Conservation (phyloP, 2,888 invertebrate species). For the Drosophila falleni region DNA sequence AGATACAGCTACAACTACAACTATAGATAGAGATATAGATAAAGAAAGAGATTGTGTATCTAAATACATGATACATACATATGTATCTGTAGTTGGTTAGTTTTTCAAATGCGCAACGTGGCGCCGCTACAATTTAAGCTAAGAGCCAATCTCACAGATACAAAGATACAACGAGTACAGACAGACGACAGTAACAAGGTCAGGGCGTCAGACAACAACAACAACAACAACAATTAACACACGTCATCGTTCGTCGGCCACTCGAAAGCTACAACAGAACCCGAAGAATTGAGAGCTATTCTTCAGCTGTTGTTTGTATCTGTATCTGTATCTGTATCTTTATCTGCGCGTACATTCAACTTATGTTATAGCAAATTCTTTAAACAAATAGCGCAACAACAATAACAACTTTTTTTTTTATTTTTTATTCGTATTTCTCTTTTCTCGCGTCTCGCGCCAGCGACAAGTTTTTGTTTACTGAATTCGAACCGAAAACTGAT, state of each 20-base stretch:
- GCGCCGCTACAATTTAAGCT: slow-evolving; percentile 34
- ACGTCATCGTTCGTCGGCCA: slow-evolving; percentile 66
- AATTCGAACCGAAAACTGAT: slow-evolving; percentile 77
- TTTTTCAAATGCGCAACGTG: slow-evolving; percentile 47
- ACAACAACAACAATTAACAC: slow-evolving; percentile 56
- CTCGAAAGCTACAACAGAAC: slow-evolving; percentile 47
- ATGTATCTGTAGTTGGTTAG: slow-evolving; percentile 13
- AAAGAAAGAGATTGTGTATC: slow-evolving; percentile 6
- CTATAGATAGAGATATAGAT: slow-evolving; percentile 20
- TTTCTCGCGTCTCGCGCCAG: slow-evolving; percentile 76
- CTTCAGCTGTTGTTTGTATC: slow-evolving; percentile 28
- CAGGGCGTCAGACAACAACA: slow-evolving; percentile 62
- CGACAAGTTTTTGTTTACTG: slow-evolving; percentile 85
- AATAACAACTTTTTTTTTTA: slow-evolving; percentile 30
- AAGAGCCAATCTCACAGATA: slow-evolving; percentile 42
- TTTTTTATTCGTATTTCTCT: slow-evolving; percentile 20
- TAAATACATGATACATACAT: background rate
- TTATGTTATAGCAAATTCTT: slow-evolving; percentile 70
- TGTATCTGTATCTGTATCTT: slow-evolving; percentile 32
- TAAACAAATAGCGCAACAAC: slow-evolving; percentile 70
- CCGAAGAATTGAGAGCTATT: slow-evolving; percentile 20
- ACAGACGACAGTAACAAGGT: slow-evolving; percentile 70
- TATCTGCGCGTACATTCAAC: slow-evolving; percentile 68
- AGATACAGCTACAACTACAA: slow-evolving; percentile 16
- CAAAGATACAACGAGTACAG: slow-evolving; percentile 9